Conservation (phyloP, 2,797 vertebrate genomes). For the Sciaenops ocellatus region DNA sequence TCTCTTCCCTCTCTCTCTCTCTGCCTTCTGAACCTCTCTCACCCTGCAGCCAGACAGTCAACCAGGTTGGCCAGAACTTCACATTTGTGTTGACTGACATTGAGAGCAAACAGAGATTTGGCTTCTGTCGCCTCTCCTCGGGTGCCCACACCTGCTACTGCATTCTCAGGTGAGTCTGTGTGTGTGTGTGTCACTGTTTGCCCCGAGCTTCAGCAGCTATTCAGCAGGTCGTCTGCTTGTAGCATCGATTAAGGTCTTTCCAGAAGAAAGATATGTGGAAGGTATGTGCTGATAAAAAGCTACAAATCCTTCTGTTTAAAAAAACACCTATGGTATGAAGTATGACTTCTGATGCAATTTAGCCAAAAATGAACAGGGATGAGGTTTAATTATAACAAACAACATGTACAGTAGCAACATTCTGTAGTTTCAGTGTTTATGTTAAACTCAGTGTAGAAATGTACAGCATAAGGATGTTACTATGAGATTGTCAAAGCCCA, state of each 20-base stretch:
- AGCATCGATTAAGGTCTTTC: neutral
- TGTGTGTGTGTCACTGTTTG: neutral
- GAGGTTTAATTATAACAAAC: neutral
- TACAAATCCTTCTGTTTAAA: too few relatives aligned
- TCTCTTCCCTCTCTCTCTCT: neutral
- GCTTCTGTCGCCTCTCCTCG: constrained; percentile 81
- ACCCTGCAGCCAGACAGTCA: constrained; percentile 64
- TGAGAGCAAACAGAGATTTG: constrained; percentile 81
- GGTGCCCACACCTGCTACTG: constrained; percentile 81
- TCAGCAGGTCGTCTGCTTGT: neutral
- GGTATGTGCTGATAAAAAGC: too few relatives aligned
- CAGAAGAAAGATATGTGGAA: neutral
- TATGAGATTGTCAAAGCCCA: neutral
- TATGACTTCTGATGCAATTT: neutral
- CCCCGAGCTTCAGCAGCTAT: neutral
- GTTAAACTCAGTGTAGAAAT: neutral
- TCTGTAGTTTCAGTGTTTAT: neutral
- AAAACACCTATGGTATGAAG: neutral
- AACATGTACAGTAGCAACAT: neutral
- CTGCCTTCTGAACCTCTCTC: neutral
- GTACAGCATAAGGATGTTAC: neutral
- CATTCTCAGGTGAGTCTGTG: constrained; percentile 74
- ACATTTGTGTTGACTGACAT: constrained; percentile 83
- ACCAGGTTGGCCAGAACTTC: constrained; percentile 79
- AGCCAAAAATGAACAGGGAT: neutral